A percentile compares a stretch with the other conserved stretches of the same genome.
phyloP scores from a whole-genome alignment of 2,113 vertebrate species.

The Nanger granti region DNA sequence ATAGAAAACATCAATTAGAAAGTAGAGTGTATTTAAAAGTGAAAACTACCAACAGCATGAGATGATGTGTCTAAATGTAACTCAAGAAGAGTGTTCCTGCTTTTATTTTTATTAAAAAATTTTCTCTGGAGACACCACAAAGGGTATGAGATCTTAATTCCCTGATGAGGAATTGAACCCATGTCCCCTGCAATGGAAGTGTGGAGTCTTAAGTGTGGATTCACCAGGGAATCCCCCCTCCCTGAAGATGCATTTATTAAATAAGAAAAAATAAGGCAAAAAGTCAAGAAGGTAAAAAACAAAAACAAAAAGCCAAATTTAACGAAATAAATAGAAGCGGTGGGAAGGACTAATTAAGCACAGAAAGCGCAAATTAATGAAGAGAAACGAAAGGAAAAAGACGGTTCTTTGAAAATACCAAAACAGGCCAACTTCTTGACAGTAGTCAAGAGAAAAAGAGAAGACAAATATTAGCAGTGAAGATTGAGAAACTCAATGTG shows the following conservation, averaged over 20 bases:
- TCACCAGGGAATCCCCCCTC: background rate
- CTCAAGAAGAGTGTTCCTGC: background rate
- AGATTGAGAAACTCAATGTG: background rate
- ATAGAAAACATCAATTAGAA: background rate
- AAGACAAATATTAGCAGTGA: background rate
- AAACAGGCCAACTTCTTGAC: background rate
- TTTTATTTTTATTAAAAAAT: background rate
- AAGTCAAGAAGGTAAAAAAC: background rate
- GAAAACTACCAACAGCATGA: background rate
- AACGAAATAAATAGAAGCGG: too few relatives aligned
- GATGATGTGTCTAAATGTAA: background rate
- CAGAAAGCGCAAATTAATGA: background rate
- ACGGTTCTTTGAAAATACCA: background rate
- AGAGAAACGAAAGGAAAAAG: background rate
- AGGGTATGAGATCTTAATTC: background rate
- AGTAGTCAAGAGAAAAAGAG: background rate
- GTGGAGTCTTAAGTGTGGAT: background rate
- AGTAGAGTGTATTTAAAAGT: background rate
- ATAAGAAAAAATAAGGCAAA: background rate
- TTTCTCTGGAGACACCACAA: background rate
- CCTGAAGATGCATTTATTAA: background rate
- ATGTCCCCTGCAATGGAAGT: background rate
- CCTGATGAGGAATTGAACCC: background rate
- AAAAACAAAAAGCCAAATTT: background rate
- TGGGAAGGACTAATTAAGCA: background rate